Base-by-base conservation (phyloP, 2,797 vertebrate species). In the Cryptoblepharus egeriae region DNA sequence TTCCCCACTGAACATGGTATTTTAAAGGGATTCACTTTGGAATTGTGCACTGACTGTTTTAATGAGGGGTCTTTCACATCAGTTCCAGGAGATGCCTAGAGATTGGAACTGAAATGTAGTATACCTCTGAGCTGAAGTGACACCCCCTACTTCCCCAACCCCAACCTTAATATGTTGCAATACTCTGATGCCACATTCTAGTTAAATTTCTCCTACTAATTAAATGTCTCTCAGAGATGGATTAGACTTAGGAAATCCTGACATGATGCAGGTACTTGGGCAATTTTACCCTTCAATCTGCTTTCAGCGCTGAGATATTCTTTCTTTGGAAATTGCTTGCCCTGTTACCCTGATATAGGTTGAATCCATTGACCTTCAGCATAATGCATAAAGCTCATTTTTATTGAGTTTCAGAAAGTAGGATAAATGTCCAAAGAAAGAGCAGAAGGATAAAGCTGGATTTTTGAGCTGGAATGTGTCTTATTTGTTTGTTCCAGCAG, bases 341-440 rank as follows among this genome's bases (percentile, higher is more conserved):
- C 75, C 75, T 83, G 35, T 78, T 83, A n/a, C 45, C 58, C 20
- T 55, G 18, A 15, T 77, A 39, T 20, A 72, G 67, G 32, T 77
- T 77, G 67, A 61, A 63, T 71, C 67, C 32, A 70, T 37, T 70
- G 74, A 70, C 74, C 60, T 78, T 83, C 69, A 67, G 69, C 75
- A 73, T 42, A 64, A 64, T 60, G 39, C 63, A 30, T 64, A 71
- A 77, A 72, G 75, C 24, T 58, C 45, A 58, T 85, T 57, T 79
- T 78, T 65, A 87, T 39, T 86, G 35, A 77, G 73, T 65, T 18
- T 20, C 73, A 68, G 67, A 78, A 73, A 52, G 67, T 55, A 58
- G 49, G 10, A 0, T 45, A 10, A 58, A 35, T 45, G 28, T 77
- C 52, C 20, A 73, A 68, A 42, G 18, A n/a, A 68, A 68, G 18